phyloP scores from a whole-genome alignment of 2,113 vertebrate genomes.

The Corvus cornix region DNA sequence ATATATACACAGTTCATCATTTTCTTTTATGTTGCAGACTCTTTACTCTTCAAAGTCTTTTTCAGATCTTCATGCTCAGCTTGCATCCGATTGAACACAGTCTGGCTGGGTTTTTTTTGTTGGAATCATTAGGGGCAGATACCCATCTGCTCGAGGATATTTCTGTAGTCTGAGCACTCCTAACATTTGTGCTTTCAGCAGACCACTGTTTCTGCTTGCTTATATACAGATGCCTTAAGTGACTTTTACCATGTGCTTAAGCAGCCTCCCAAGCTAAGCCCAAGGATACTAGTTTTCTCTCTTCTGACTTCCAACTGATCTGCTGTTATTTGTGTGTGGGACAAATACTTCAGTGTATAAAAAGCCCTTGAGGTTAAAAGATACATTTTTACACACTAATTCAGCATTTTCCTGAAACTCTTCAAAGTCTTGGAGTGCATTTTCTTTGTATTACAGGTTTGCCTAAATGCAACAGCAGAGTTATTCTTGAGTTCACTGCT shows the following conservation, averaged over 20 bases:
- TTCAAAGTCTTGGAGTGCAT: not conserved
- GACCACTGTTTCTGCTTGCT: not conserved
- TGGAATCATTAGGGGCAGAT: not conserved
- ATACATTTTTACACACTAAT: not conserved
- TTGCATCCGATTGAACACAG: not conserved
- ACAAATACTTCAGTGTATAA: not conserved
- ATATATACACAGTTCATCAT: not conserved
- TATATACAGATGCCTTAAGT: not conserved
- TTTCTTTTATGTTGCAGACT: not conserved
- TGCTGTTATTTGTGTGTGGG: not conserved
- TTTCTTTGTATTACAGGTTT: not conserved
- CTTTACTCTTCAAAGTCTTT: not conserved
- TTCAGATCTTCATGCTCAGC: not conserved
- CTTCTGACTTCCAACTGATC: not conserved
- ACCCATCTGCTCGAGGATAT: not conserved
- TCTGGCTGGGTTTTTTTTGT: not conserved
- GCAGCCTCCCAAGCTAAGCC: not conserved
- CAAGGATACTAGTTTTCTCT: not conserved
- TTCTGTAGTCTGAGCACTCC: not conserved
- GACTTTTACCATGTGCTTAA: not conserved
- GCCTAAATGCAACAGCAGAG: not conserved
- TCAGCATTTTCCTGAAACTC: not conserved
- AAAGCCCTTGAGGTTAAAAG: not conserved
- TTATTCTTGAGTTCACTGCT: not conserved
- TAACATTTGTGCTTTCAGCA: not conserved